Evolutionary conservation across 1,140 invertebrate genomes (phyloP), one percentile per base, ranked within the genome.

Genomic region (Meteorus sp.): DNA sequence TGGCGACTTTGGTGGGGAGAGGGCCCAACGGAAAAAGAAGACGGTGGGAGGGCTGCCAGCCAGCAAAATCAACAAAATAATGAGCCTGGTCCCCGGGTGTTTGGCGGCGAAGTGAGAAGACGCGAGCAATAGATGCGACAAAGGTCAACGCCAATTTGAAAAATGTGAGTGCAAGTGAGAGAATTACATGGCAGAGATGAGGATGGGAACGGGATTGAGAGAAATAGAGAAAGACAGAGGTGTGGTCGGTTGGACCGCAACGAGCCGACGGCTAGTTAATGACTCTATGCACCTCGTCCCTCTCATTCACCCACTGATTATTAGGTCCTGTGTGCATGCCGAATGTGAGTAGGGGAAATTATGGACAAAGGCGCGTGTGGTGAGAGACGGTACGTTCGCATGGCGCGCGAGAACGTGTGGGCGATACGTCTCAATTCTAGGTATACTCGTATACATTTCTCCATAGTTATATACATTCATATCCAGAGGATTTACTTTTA

Each of bases 221-320:
- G 48, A 13, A 20, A 47, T 20, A 35, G 6, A 48, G 17, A 43
- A 27, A n/a, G n/a, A n/a, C n/a, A 50, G 52, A 13, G 53, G 59
- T 61, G 59, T 56, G 53, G 54, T 25, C 43, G 35, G 25, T 19
- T 41, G 45, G 63, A 69, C 66, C 65, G 63, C 68, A 71, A 71
- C 67, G 65, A 74, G 65, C 63, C 66, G 65, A 66, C 62, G 66
- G 67, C 63, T 68, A 68, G 67, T 75, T 74, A 75, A 75, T 75
- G 70, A 66, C 69, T 74, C 68, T 72, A 74, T 74, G 72, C 67
- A 70, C 59, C 67, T 69, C 56, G 51, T 62, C 62, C 63, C 57
- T 48, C 35, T 63, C 56, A 62, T 56, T 64, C 61, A 48, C 50
- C 20, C 5, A 13, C 17, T 48, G 45, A 48, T 48, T 48, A 48